A percentile compares a stretch with the other conserved stretches of the same genome.
These are phyloP conservation scores for Heteromyza rotundicornis DNA, from an alignment of 2,888 invertebrate genomes.

Conservation along the genomic window DNA sequence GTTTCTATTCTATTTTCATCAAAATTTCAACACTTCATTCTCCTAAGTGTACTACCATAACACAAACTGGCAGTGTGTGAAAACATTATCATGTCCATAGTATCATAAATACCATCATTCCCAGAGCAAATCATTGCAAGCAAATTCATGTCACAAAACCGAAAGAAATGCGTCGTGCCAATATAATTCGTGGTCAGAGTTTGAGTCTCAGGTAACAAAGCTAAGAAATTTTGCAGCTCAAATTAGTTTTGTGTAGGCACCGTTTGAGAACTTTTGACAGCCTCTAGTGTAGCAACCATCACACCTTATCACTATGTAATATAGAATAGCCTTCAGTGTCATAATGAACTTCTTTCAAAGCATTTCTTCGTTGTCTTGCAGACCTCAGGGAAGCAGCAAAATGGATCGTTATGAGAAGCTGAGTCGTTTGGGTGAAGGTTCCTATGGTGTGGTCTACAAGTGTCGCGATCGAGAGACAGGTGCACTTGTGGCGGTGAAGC, in stretches of 20 bases:
- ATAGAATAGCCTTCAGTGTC: neutral
- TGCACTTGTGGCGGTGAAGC: slow-evolving; percentile 93
- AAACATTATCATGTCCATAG: neutral
- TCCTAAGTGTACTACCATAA: neutral
- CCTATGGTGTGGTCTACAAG: slow-evolving; percentile 82
- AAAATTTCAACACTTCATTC: slow-evolving; percentile 1
- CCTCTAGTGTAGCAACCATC: neutral
- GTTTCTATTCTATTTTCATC: neutral
- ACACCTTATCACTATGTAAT: neutral
- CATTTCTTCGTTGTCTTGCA: slow-evolving; percentile 57
- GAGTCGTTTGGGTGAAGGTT: slow-evolving; percentile 88
- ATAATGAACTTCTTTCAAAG: neutral
- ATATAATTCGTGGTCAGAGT: slow-evolving; percentile 56
- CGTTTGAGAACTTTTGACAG: too few species aligned
- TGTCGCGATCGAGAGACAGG: slow-evolving; percentile 95
- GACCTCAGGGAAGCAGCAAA: slow-evolving; percentile 83
- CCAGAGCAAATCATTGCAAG: slow-evolving; percentile 23
- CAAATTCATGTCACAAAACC: slow-evolving; percentile 34
- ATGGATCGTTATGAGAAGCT: slow-evolving; percentile 96
- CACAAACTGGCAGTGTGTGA: neutral
- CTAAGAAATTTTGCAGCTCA: neutral
- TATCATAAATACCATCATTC: too few species aligned
- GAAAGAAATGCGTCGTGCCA: slow-evolving; percentile 55
- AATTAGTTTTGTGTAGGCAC: neutral
- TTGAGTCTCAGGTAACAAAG: slow-evolving; percentile 53